Evolutionary conservation across 1,140 invertebrate species (phyloP).

Genomic region (Diorhabda elongata): DNA sequence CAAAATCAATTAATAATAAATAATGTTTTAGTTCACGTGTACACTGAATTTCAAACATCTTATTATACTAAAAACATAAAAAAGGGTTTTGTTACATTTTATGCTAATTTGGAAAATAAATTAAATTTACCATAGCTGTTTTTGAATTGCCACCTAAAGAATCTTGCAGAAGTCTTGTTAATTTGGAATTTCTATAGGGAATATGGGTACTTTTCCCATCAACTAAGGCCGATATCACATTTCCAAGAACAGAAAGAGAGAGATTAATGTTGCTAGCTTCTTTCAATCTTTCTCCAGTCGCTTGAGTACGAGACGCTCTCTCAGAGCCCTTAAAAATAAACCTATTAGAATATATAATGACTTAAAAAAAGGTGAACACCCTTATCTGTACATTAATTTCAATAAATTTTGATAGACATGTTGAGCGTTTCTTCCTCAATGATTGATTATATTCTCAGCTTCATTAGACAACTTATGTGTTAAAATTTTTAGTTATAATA

Average conservation of each 20-base stretch:
- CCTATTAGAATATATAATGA: not conserved
- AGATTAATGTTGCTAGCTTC: slow-evolving; percentile 96
- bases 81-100: no score
- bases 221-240: slow-evolving; percentile 92
- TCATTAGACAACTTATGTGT: no score
- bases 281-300: slow-evolving; percentile 80
- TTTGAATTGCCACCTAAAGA: slow-evolving; percentile 95
- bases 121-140: slow-evolving; percentile 72
- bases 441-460: no score
- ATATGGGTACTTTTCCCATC: slow-evolving; percentile 93
- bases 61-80: no score
- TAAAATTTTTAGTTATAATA: no score
- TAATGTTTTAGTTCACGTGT: not conserved
- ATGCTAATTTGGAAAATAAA: not conserved
- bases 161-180: slow-evolving; percentile 89
- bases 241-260: slow-evolving; percentile 88
- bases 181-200: slow-evolving; percentile 91
- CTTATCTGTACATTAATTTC: no score
- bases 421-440: no score
- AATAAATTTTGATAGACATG: no score
- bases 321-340: slow-evolving; percentile 63
- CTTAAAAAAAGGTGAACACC: no score
- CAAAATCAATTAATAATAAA: not conserved
- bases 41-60: not conserved
- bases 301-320: slow-evolving; percentile 87